These are phyloP conservation scores for Leptobrachium leishanense DNA, from an alignment of 2,113 vertebrate species.

Conservation along the genomic window DNA sequence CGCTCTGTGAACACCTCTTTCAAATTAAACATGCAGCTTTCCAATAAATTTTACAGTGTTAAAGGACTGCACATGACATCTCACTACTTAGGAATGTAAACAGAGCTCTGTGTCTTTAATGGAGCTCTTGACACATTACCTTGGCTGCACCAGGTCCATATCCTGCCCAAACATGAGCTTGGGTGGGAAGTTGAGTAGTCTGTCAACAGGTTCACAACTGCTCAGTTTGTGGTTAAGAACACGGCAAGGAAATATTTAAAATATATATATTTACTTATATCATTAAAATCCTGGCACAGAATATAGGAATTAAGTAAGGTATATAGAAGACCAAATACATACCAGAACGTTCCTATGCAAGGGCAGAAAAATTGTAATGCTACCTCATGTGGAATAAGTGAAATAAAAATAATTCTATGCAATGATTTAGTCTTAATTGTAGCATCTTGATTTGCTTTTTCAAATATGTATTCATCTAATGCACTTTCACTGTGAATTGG, in stretches of 20 bases:
- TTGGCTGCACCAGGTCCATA: slow-evolving; percentile 16
- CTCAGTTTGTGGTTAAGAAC: slow-evolving; percentile 14
- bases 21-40: slow-evolving; percentile 36
- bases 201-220: slow-evolving; percentile 31
- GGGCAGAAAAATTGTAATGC: too few relatives aligned
- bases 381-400: too few relatives aligned
- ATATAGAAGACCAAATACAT: too few relatives aligned
- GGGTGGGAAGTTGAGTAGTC: slow-evolving; percentile 22
- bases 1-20: slow-evolving; percentile 33
- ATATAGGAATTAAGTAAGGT: too few relatives aligned
- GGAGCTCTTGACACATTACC: slow-evolving; percentile 2
- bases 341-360: too few relatives aligned
- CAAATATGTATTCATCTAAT: too few relatives aligned
- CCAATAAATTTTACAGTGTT: slow-evolving; percentile 20
- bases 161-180: slow-evolving; percentile 26
- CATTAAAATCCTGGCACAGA: slow-evolving; percentile 1
- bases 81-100: slow-evolving; percentile 14
- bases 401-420: too few relatives aligned
- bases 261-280: slow-evolving; percentile 12
- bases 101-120: slow-evolving; percentile 17
- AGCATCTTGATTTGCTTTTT: too few relatives aligned
- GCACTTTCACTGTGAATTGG: too few relatives aligned
- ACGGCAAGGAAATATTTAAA: not conserved
- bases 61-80: slow-evolving; percentile 15
- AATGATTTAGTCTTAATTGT: too few relatives aligned